Evolutionary conservation across 2,888 invertebrate species (phyloP), one percentile per base, ranked within the genome.

Genomic region (Lochmaea capreae): DNA sequence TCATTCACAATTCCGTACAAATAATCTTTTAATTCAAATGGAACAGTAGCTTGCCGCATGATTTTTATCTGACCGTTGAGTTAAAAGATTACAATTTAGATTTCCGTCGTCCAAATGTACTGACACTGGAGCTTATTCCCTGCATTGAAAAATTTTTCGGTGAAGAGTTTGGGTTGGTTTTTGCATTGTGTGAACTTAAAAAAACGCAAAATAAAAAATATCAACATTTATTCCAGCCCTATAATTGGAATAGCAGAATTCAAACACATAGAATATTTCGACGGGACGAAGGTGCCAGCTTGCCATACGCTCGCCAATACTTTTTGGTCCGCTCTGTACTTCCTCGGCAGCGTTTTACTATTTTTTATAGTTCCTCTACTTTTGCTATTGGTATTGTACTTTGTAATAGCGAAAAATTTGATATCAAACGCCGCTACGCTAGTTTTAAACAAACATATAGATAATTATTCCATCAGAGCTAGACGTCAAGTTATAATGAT

Each of bases 401-500:
- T 93, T 82, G 90, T 95, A 83, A 96, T 97, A 83, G 95, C 95
- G 66, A 92, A 92, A 84, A 94, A 94, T 84, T 90, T 97, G 78
- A 93, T 96, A 85, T 91, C 92, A 66, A 90, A 91, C 79, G 90
- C 89, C 6, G 77, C 77, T 16, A 73, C 77, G 22, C 16, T 77
- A 42, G 91, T 92, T 52, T 89, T 92, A 86, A 92, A 92, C 79
- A 93, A 93, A 85, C 93, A 92, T 77, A 90, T 93, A 71, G 92
- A 94, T 76, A 92, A 91, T 63, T 92, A 92, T 83, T 92, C 92
- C 76, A 88, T 90, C 8, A 89, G 93, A 83, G 94, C 94, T 0
- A 90, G 94, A 79, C 91, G 91, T 81, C 95, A 96, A 89, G 95
- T 96, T 22, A 95, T 96, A 54, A 86, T 95, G 72, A 96, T 96